Evolutionary conservation across 2,113 vertebrate species (phyloP).

Genomic region (Tichodroma muraria): DNA sequence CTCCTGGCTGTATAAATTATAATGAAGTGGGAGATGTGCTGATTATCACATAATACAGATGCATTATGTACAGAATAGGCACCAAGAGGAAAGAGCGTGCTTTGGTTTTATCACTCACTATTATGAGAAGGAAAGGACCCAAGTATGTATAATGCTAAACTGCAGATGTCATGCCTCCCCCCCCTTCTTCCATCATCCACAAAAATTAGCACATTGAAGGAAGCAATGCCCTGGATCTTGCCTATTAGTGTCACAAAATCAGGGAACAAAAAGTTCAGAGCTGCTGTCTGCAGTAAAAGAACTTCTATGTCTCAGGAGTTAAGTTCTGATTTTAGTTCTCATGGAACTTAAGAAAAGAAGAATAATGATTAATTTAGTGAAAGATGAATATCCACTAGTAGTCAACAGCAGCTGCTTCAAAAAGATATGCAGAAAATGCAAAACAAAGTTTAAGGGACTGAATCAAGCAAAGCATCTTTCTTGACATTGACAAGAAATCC

Average conservation of each 20-base stretch:
- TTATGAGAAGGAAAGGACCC: conserved; percentile 42
- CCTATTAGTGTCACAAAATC: neutral
- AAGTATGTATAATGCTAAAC: conserved; percentile 49
- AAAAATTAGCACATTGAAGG: conserved; percentile 7
- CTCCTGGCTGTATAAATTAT: neutral
- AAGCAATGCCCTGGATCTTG: neutral
- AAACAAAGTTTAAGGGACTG: neutral
- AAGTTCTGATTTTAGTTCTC: neutral
- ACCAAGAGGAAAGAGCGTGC: conserved; percentile 38
- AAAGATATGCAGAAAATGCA: neutral
- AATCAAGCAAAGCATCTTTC: neutral
- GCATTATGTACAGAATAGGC: conserved; percentile 44
- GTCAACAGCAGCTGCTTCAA: neutral
- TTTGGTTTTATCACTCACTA: conserved; percentile 47
- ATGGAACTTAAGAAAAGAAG: neutral
- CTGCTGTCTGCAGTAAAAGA: neutral
- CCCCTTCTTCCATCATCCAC: neutral
- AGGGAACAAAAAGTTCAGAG: neutral
- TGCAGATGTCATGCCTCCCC: conserved; percentile 36
- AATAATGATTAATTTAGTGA: neutral
- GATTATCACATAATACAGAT: conserved; percentile 66
- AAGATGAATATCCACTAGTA: neutral
- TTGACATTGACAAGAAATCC: neutral
- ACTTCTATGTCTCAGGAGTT: neutral
- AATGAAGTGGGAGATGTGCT: conserved; percentile 53